A percentile compares a stretch with the other conserved stretches of the same genome.
Conservation (phyloP, 2,888 invertebrate species). For the Aphrophora alni region DNA sequence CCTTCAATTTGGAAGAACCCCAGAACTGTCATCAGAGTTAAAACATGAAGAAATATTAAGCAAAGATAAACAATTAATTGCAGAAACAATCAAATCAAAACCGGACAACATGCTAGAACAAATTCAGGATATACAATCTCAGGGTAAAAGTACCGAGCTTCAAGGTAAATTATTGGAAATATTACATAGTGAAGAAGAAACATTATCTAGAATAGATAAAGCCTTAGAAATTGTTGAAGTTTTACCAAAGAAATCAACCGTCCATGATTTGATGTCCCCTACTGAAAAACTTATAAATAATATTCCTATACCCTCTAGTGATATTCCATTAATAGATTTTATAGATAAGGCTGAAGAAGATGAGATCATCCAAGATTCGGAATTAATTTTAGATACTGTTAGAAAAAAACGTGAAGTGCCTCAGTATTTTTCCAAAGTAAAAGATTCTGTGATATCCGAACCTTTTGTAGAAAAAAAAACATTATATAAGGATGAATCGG, state of each 20-base stretch:
- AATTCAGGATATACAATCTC: neutral
- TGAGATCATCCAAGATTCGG: neutral
- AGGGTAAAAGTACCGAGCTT: neutral
- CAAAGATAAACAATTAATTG: constrained; percentile 27
- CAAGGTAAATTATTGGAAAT: constrained; percentile 41
- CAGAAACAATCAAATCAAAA: constrained; percentile 45
- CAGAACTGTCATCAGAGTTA: neutral
- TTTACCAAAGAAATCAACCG: neutral
- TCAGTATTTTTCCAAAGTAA: neutral
- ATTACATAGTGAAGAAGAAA: constrained; percentile 41
- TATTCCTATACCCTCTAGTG: neutral
- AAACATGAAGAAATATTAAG: neutral
- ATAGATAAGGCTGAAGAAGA: neutral
- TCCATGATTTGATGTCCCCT: neutral
- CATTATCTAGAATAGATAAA: constrained; percentile 39
- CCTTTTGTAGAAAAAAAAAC: neutral
- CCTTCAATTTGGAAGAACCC: constrained; percentile 15
- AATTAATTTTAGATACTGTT: constrained; percentile 3
- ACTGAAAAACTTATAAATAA: neutral
- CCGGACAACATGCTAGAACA: constrained; percentile 31
- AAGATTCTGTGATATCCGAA: neutral
- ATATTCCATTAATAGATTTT: neutral
- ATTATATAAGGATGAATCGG: neutral
- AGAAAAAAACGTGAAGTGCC: constrained; percentile 15
- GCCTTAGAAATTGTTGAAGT: constrained; percentile 32